Conservation (phyloP, 2,113 vertebrate genomes). For the Chroicocephalus ridibundus region DNA sequence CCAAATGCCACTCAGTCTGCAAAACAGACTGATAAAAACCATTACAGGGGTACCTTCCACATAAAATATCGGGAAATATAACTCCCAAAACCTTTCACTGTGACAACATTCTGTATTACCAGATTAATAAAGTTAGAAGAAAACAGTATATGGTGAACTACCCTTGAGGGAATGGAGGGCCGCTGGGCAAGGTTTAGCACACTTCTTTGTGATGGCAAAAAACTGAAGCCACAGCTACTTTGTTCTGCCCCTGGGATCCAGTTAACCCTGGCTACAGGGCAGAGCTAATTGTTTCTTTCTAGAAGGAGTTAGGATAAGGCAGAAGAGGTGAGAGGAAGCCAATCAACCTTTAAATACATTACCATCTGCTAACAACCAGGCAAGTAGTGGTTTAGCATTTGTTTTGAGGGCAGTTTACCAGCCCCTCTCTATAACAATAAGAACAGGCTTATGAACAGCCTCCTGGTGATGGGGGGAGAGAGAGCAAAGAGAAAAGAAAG, state of each 20-base stretch:
- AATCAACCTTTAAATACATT: not conserved
- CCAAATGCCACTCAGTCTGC: not conserved
- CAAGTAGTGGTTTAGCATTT: not conserved
- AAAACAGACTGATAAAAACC: not conserved
- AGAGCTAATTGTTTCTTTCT: constrained; percentile 1
- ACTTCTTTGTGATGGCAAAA: not conserved
- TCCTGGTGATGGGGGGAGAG: not conserved
- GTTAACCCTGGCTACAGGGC: not conserved
- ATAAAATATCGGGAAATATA: not conserved
- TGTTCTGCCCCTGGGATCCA: not conserved
- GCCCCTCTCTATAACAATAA: not conserved
- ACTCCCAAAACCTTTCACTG: not conserved
- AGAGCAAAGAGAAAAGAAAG: not conserved
- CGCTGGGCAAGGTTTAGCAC: not conserved
- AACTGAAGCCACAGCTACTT: not conserved
- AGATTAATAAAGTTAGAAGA: not conserved
- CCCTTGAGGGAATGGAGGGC: not conserved
- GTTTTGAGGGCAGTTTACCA: not conserved
- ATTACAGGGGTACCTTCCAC: not conserved
- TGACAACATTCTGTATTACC: not conserved
- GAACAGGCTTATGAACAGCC: not conserved
- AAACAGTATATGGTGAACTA: not conserved
- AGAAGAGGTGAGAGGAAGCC: constrained; percentile 9
- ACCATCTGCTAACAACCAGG: constrained; percentile 13
- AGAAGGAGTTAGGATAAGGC: not conserved